Evolutionary conservation across 2,113 vertebrate species (phyloP).

Genomic region (Shinisaurus crocodilurus): DNA sequence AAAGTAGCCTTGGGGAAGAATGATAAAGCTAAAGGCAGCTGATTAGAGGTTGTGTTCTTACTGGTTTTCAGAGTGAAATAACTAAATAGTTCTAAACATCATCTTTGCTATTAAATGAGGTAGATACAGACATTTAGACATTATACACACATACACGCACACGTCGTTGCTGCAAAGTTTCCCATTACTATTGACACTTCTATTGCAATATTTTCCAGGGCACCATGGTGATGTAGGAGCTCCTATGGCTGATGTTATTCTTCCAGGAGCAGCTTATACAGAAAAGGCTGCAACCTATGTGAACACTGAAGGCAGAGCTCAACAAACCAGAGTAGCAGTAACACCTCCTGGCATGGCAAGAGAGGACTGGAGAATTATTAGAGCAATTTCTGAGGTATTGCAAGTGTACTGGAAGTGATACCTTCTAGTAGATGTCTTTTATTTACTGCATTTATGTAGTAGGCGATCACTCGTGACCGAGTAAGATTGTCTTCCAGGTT

Average conservation of each 20-base stretch:
- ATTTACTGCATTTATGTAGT: neutral
- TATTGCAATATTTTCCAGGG: constrained; percentile 73
- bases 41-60: neutral
- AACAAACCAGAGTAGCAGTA: constrained; percentile 92
- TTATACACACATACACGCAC: neutral
- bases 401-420: neutral
- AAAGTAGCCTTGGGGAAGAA: neutral
- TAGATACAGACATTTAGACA: neutral
- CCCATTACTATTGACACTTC: neutral
- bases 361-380: constrained; percentile 96
- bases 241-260: constrained; percentile 91
- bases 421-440: constrained; percentile 10
- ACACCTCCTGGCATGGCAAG: constrained; percentile 92
- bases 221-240: constrained; percentile 96
- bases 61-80: neutral
- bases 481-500: too few relatives aligned
- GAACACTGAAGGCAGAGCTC: constrained; percentile 95
- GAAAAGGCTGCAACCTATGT: constrained; percentile 94
- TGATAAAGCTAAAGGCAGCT: neutral
- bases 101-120: neutral
- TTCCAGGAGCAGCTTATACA: constrained; percentile 95
- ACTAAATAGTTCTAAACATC: too few relatives aligned
- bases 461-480: too few relatives aligned
- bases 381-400: constrained; percentile 93
- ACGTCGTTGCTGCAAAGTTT: neutral